Conservation (phyloP, 1,140 invertebrate species). For the Macrobrachium rosenbergii region DNA sequence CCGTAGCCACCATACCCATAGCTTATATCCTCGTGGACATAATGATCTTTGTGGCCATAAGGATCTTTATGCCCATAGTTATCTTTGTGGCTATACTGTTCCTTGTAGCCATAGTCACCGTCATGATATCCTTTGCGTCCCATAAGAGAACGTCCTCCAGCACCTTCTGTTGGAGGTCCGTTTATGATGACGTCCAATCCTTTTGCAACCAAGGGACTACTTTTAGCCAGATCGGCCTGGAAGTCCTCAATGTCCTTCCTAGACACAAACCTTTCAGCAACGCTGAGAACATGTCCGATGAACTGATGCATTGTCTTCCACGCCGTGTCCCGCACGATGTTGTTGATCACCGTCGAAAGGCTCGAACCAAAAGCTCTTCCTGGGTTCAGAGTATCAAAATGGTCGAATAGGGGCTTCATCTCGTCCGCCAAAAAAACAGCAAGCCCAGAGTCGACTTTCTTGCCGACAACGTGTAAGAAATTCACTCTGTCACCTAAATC, state of each 20-base stretch:
- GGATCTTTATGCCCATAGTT: background rate
- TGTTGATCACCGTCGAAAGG: background rate
- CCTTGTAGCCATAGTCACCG: slow-evolving; percentile 19
- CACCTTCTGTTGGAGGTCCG: background rate
- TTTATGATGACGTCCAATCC: slow-evolving; percentile 38
- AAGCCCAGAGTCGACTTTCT: slow-evolving; percentile 41
- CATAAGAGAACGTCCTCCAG: slow-evolving; percentile 22
- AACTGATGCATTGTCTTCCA: slow-evolving; percentile 53
- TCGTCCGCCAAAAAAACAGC: slow-evolving; percentile 29
- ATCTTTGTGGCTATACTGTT: slow-evolving; percentile 6
- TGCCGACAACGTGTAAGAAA: slow-evolving; percentile 39
- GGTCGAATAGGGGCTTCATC: slow-evolving; percentile 28
- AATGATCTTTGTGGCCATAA: slow-evolving; percentile 28
- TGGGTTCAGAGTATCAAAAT: slow-evolving; percentile 21
- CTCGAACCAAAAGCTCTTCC: slow-evolving; percentile 14
- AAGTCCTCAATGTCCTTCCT: slow-evolving; percentile 31
- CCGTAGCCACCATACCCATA: slow-evolving; percentile 20
- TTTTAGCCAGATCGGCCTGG: slow-evolving; percentile 28
- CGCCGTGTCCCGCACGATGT: slow-evolving; percentile 26
- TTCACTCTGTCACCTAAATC: slow-evolving; percentile 43
- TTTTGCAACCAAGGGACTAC: slow-evolving; percentile 43
- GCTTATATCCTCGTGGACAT: slow-evolving; percentile 10
- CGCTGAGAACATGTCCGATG: slow-evolving; percentile 43
- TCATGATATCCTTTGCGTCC: background rate
- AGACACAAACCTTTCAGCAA: slow-evolving; percentile 28